These are phyloP conservation scores for Ischnus inquisitorius DNA, from an alignment of 2,888 invertebrate genomes.

Conservation along the genomic window DNA sequence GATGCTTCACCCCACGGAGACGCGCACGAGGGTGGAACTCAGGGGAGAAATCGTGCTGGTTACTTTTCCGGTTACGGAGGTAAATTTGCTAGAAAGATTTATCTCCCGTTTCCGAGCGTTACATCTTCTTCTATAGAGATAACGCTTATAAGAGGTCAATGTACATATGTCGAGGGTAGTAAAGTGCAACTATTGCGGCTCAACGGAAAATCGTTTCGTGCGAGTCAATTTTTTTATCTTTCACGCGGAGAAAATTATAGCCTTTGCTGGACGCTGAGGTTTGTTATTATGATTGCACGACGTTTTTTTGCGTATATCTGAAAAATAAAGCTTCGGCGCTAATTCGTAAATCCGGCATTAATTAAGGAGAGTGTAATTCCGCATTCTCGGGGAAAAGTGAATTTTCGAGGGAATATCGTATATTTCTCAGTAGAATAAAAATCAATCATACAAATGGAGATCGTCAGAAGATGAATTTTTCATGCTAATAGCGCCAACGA, in stretches of 20 bases:
- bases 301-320: conserved; percentile 16
- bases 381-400: too few species aligned
- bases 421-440: too few species aligned
- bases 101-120: conserved; percentile 24
- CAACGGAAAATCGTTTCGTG: conserved; percentile 52
- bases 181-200: conserved; percentile 31
- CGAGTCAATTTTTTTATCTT: conserved; percentile 34
- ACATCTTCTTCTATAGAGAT: conserved; percentile 6
- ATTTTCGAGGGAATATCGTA: too few species aligned
- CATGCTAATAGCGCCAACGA: too few species aligned
- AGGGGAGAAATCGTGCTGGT: conserved; percentile 33
- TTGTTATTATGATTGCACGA: neutral
- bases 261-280: too few species aligned
- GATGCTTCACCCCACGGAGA: conserved; percentile 51
- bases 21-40: conserved; percentile 32
- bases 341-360: neutral
- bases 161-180: conserved; percentile 35
- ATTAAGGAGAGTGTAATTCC: neutral
- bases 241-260: neutral
- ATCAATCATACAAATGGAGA: too few species aligned
- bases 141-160: conserved; percentile 20
- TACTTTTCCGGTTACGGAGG: conserved; percentile 61
- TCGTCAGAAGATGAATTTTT: too few species aligned
- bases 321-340: neutral
- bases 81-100: conserved; percentile 63